A percentile compares a stretch with the other conserved stretches of the same genome.
Conservation (phyloP, 2,113 vertebrate species). For the Psammodynastes pulverulentus region DNA sequence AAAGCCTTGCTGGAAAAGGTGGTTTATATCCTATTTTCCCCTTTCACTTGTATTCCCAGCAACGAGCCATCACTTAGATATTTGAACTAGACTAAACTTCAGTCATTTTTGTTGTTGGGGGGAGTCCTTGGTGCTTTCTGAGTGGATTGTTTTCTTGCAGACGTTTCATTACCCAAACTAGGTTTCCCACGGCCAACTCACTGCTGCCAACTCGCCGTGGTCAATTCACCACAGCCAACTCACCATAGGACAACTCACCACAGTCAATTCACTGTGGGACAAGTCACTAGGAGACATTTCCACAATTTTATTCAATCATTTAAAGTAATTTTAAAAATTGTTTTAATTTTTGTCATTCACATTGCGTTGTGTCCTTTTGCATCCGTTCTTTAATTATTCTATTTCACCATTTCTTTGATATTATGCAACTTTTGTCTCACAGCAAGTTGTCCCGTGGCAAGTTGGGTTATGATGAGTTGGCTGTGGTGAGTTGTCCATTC, state of each 20-base stretch:
- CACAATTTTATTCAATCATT: not conserved
- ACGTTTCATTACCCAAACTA: not conserved
- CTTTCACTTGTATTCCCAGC: not conserved
- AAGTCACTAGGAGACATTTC: not conserved
- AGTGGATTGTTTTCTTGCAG: not conserved
- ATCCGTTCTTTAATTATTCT: not conserved
- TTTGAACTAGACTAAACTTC: not conserved
- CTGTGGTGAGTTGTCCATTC: not conserved
- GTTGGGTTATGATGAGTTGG: not conserved
- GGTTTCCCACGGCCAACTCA: not conserved
- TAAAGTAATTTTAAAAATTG: not conserved
- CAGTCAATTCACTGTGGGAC: too few species aligned
- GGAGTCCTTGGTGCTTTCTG: not conserved
- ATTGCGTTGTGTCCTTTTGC: not conserved
- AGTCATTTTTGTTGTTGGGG: not conserved
- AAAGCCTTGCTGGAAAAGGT: not conserved
- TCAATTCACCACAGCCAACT: not conserved
- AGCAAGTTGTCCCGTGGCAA: not conserved
- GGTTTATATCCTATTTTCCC: not conserved
- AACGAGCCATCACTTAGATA: not conserved
- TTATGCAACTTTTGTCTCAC: not conserved
- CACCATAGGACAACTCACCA: not conserved
- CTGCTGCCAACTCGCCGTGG: not conserved
- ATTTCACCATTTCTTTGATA: not conserved
- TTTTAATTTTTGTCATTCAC: not conserved